phyloP scores from a whole-genome alignment of 2,888 invertebrate genomes.

The Plebejus melissa region DNA sequence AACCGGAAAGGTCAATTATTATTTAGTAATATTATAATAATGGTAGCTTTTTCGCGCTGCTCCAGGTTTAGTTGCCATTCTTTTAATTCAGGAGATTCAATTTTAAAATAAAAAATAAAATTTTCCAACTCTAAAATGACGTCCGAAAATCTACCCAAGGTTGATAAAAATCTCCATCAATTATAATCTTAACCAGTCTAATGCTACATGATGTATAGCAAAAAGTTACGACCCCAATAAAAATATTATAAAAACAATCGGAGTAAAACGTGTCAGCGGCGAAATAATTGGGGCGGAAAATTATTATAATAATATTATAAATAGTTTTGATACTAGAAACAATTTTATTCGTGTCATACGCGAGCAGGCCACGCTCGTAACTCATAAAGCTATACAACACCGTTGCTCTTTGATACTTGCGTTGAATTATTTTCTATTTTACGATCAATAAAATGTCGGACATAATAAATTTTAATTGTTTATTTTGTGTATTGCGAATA shows the following conservation, averaged over 20 bases:
- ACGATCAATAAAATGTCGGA: constrained; percentile 29
- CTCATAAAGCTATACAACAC: constrained; percentile 59
- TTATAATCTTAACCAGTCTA: constrained; percentile 17
- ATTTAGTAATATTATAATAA: not conserved
- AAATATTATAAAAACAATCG: constrained; percentile 41
- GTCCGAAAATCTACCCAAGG: not conserved
- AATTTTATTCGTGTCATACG: constrained; percentile 67
- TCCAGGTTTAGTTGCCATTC: not conserved
- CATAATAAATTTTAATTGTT: constrained; percentile 34
- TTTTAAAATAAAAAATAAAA: not conserved
- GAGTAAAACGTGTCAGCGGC: constrained; percentile 70
- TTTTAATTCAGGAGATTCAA: not conserved
- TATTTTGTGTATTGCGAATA: constrained; percentile 26
- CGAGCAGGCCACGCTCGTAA: constrained; percentile 64
- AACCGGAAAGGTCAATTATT: not conserved
- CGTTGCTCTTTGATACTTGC: constrained; percentile 54
- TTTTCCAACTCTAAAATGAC: not conserved
- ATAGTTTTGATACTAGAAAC: constrained; percentile 70
- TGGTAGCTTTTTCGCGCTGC: too few relatives aligned
- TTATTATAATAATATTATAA: constrained; percentile 77
- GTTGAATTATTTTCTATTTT: constrained; percentile 31
- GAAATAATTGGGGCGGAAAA: constrained; percentile 74
- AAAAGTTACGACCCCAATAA: constrained; percentile 25
- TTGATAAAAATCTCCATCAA: not conserved
- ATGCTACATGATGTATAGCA: constrained; percentile 11